Base-by-base conservation (phyloP, 2,113 vertebrate species). In the Ammospiza caudacuta region DNA sequence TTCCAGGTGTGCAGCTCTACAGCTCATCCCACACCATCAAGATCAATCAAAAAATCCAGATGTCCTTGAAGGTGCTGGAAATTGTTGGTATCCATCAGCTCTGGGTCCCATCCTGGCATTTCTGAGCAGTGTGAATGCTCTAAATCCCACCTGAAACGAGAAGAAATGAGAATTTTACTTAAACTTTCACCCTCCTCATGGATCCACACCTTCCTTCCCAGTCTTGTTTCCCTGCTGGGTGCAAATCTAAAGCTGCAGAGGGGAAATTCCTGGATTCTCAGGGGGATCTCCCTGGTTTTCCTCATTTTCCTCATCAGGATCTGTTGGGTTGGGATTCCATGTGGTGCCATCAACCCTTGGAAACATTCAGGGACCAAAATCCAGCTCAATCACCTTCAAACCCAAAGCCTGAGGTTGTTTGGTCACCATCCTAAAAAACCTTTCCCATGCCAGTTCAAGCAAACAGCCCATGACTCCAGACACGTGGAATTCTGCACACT, bases 101-200 rank as follows among this genome's bases (percentile, higher is more conserved):
- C 16, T 47, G 76, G 87, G 35, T 35, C 9, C 5, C 4, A 49
- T 21, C 41, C 54, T 80, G 57, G 61, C 31, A 9, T 3, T 44
- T 5, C 52, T 39, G 80, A 62, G 70, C 58, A 39, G 8, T 3
- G 3, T 4, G 16, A 61, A 39, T 39, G 39, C 39, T 39, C 39
- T 39, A 39, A 39, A 33, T 12, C 37, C 31, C 43, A 11, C 28
- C 3, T 2, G 29, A 16, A 25, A 49, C 3, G 12, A 51, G 21
- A 21, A 79, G 11, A 62, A 11, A 35, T 25, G 24, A 41, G 33
- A 57, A 35, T 9, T 44, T 11, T 49, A 44, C 9, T 37, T 47
- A 5, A 61, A 24, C 9, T 59, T 28, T 5, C 39, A 21, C 13
- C 23, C 27, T 72, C 39, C 33, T 39, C 21, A 0, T 0, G 2